phyloP scores from a whole-genome alignment of 2,113 vertebrate species.

The Eidolon helvum region DNA sequence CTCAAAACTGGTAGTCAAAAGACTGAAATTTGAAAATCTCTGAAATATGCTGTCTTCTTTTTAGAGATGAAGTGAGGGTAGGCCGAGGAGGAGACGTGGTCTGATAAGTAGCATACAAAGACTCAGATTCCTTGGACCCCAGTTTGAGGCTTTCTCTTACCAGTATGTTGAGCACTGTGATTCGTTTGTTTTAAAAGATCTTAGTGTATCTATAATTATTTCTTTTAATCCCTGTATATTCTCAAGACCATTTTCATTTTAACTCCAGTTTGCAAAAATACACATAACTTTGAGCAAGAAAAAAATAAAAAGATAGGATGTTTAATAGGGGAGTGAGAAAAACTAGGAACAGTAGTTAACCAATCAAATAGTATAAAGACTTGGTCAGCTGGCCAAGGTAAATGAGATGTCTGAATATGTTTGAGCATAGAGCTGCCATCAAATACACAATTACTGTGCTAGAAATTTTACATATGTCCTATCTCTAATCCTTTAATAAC shows the following conservation, averaged over 20 bases:
- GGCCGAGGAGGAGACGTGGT: background rate
- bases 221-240: background rate
- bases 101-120: background rate
- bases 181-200: background rate
- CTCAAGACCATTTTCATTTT: slow-evolving; percentile 4
- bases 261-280: background rate
- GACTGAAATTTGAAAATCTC: background rate
- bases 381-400: background rate
- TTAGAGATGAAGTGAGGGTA: background rate
- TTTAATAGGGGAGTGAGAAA: background rate
- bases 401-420: background rate
- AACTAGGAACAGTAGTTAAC: background rate
- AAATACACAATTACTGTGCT: background rate
- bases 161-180: background rate
- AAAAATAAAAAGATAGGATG: background rate
- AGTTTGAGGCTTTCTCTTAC: background rate
- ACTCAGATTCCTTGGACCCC: background rate
- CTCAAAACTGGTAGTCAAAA: background rate
- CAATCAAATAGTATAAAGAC: background rate
- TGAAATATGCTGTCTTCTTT: background rate
- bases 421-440: background rate
- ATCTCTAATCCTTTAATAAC: background rate
- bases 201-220: background rate
- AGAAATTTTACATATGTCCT: background rate
- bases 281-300: background rate